Evolutionary conservation across 2,113 vertebrate genomes (phyloP).

Genomic region (Eulemur rufifrons): DNA sequence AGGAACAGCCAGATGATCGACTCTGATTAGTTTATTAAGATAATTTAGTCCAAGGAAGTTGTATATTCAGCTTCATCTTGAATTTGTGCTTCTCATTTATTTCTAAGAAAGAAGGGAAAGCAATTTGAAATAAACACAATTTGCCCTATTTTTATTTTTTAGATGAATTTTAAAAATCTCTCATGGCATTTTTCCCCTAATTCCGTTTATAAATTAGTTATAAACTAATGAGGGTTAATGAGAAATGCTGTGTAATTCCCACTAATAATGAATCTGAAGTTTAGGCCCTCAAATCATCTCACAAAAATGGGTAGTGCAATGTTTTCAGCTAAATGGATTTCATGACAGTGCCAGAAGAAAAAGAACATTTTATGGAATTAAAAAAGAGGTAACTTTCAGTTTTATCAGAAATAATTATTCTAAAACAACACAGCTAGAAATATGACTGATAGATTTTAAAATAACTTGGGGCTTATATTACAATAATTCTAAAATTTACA

Average conservation of each 20-base stretch:
- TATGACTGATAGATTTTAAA: background rate
- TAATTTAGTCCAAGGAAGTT: background rate
- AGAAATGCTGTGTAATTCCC: background rate
- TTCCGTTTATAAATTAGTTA: background rate
- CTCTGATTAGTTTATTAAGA: background rate
- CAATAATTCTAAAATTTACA: background rate
- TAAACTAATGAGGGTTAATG: background rate
- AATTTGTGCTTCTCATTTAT: background rate
- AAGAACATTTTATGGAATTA: background rate
- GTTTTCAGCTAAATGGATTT: conserved; percentile 28
- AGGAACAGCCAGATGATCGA: background rate
- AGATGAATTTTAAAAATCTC: background rate
- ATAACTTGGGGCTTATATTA: background rate
- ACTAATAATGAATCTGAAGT: background rate
- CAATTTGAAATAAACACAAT: background rate
- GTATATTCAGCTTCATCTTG: background rate
- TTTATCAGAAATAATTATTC: background rate
- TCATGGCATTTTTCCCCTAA: background rate
- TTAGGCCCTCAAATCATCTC: background rate
- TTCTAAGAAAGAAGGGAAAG: background rate
- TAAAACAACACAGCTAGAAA: background rate
- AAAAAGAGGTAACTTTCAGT: background rate
- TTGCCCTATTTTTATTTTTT: background rate
- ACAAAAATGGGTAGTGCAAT: background rate
- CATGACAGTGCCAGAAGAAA: background rate